phyloP scores from a whole-genome alignment of 2,888 invertebrate genomes.

The Atrina japonica region DNA sequence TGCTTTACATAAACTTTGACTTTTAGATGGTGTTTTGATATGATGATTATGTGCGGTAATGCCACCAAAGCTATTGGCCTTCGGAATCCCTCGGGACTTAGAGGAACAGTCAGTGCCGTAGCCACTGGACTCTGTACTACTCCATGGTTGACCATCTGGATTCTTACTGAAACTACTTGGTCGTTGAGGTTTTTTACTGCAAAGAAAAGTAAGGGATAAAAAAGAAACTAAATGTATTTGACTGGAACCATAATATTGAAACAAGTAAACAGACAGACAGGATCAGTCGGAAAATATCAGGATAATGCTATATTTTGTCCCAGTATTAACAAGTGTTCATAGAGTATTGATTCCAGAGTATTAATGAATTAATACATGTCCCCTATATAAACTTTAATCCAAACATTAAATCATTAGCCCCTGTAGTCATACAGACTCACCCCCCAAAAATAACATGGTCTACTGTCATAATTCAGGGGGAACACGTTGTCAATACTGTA shows the following conservation, averaged over 20 bases:
- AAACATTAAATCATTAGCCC: no score
- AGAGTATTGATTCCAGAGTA: no score
- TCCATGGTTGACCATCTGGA: constrained; percentile 83
- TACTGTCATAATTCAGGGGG: no score
- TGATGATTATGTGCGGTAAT: constrained; percentile 38
- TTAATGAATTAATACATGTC: no score
- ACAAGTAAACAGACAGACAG: neutral
- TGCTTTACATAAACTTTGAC: constrained; percentile 65
- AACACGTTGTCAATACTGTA: no score
- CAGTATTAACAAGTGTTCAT: no score
- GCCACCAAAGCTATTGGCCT: constrained; percentile 93
- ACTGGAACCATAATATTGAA: no score
- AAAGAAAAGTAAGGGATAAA: neutral
- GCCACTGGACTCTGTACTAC: constrained; percentile 83
- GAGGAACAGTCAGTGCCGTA: constrained; percentile 79
- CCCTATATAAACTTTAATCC: no score
- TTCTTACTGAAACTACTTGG: constrained; percentile 78
- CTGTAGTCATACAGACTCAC: no score
- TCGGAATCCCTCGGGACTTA: constrained; percentile 84
- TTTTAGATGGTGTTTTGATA: constrained; percentile 51
- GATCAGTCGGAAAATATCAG: no score
- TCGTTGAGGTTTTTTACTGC: constrained; percentile 51
- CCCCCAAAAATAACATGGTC: no score
- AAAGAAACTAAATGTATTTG: neutral
- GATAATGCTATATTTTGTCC: no score